Percentiles rank a stretch among this genome's conserved stretches.
Evolutionary conservation across 2,797 vertebrate species (phyloP).

Genomic region (Prionace glauca): DNA sequence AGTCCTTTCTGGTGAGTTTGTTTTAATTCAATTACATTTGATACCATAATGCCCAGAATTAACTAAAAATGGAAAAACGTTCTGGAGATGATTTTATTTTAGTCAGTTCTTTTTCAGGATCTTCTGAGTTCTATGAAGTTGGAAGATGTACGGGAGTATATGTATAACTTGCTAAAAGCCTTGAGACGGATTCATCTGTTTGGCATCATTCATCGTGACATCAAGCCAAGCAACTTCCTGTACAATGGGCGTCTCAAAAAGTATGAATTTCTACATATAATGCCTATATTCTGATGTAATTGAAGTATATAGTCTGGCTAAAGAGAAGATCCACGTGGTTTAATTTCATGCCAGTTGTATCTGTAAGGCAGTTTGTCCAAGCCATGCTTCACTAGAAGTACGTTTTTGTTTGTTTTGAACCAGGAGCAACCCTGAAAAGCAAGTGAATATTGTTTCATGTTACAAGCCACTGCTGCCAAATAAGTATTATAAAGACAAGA

Average conservation of each 20-base stretch:
- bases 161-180: conserved; percentile 84
- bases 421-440: background rate
- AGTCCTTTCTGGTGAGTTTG: conserved; percentile 78
- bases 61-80: background rate
- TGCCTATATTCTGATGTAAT: background rate
- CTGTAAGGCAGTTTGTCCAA: background rate
- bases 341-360: conserved; percentile 10
- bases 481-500: background rate
- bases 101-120: conserved; percentile 63
- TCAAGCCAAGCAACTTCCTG: conserved; percentile 77
- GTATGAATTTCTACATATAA: conserved; percentile 60
- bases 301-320: conserved; percentile 38
- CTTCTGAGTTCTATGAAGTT: conserved; percentile 77
- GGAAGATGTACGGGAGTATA: conserved; percentile 85
- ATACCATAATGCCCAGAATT: background rate
- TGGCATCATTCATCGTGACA: conserved; percentile 93
- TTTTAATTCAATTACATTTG: conserved; percentile 43
- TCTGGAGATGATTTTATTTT: background rate
- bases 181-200: conserved; percentile 87
- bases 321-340: conserved; percentile 37
- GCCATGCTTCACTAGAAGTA: background rate
- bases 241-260: conserved; percentile 68
- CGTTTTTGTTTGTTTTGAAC: background rate
- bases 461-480: background rate
- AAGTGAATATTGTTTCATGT: background rate